phyloP scores from a whole-genome alignment of 2,888 invertebrate genomes.

The Galerucella pusilla region DNA sequence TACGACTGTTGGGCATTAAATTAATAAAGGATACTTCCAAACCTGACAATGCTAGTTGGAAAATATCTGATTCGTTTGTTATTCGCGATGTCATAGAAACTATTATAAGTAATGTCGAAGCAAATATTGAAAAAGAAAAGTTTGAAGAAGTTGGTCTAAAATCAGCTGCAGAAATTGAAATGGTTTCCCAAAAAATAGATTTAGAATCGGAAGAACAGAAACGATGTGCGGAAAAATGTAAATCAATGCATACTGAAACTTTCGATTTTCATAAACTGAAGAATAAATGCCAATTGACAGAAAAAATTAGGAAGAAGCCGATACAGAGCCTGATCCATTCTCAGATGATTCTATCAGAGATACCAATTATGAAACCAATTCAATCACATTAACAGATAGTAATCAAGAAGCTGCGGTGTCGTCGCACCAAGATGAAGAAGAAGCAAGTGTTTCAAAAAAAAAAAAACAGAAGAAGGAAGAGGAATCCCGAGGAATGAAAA shows the following conservation, averaged over 20 bases:
- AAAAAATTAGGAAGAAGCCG: not conserved
- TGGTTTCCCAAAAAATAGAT: not conserved
- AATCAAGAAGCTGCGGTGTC: not conserved
- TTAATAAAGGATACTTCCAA: conserved; percentile 19
- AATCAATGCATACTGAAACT: not conserved
- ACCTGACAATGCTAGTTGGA: conserved; percentile 4
- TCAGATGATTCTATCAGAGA: conserved; percentile 7
- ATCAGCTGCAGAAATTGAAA: conserved; percentile 4
- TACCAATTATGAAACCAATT: conserved; percentile 7
- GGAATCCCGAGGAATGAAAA: conserved; percentile 4
- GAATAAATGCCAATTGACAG: not conserved
- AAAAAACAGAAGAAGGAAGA: conserved; percentile 14
- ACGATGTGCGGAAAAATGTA: not conserved
- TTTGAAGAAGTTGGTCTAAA: conserved; percentile 16
- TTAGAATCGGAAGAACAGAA: not conserved
- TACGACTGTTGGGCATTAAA: conserved; percentile 22
- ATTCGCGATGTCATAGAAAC: conserved; percentile 22
- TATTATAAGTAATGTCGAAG: conserved; percentile 14
- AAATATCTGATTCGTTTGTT: conserved; percentile 19
- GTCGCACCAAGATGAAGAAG: not conserved
- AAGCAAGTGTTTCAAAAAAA: conserved; percentile 15
- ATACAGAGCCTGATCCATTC: conserved; percentile 6
- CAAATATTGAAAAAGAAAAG: conserved; percentile 1
- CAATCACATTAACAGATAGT: not conserved
- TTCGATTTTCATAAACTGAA: not conserved